These are phyloP conservation scores for Paratilapia polleni DNA, from an alignment of 2,113 vertebrate genomes.

Conservation along the genomic window DNA sequence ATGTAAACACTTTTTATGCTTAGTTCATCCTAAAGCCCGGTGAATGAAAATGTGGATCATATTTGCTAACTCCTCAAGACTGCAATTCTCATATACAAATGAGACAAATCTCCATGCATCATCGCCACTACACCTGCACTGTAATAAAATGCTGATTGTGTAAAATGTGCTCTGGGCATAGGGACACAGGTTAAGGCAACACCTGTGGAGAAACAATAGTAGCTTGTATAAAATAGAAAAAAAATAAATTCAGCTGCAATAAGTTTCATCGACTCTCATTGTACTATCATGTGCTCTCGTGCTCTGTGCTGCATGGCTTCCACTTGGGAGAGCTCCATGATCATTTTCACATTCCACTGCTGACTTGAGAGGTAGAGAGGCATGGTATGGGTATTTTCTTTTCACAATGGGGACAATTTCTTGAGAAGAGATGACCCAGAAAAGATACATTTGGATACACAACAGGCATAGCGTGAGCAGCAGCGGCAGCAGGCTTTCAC, in stretches of 20 bases:
- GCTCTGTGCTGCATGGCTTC: neutral
- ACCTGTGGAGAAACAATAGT: conserved; percentile 62
- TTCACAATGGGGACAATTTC: conserved; percentile 37
- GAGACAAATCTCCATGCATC: conserved; percentile 50
- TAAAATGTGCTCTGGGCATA: conserved; percentile 32
- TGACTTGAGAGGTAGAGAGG: conserved; percentile 25
- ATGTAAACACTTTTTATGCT: neutral
- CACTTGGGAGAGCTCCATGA: conserved; percentile 14
- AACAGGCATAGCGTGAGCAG: neutral
- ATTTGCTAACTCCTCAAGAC: conserved; percentile 33
- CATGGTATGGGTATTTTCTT: conserved; percentile 36
- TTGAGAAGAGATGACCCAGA: conserved; percentile 17
- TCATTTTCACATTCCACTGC: conserved; percentile 39
- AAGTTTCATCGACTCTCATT: conserved; percentile 20
- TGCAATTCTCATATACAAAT: conserved; percentile 33
- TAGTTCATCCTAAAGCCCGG: conserved; percentile 5
- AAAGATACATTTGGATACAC: neutral
- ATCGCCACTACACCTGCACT: conserved; percentile 18
- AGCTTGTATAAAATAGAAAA: conserved; percentile 17
- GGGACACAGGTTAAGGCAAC: conserved; percentile 51
- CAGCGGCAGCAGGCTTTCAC: neutral
- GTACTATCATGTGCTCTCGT: neutral
- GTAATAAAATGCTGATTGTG: conserved; percentile 60
- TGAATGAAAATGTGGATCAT: conserved; percentile 33
- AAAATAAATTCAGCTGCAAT: neutral